Evolutionary conservation across 2,113 vertebrate species (phyloP).

Genomic region (Promerops cafer): DNA sequence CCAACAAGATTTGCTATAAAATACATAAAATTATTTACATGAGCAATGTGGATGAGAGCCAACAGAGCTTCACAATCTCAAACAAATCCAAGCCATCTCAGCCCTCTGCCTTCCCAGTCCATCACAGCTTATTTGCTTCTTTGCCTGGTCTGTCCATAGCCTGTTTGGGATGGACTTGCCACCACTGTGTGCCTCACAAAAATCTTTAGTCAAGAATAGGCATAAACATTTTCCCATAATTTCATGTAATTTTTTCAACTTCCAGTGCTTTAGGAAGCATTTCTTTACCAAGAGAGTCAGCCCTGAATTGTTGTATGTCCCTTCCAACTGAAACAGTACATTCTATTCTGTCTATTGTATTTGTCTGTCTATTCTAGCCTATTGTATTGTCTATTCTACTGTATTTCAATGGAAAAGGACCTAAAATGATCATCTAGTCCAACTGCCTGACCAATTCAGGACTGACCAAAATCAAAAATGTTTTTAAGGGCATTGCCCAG

Average conservation of each 20-base stretch:
- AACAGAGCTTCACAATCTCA: neutral
- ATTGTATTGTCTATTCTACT: neutral
- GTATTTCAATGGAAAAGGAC: neutral
- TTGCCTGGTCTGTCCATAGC: neutral
- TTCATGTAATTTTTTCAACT: neutral
- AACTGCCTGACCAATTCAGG: neutral
- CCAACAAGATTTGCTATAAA: neutral
- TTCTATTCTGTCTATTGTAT: neutral
- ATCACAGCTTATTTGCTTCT: neutral
- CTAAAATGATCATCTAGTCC: neutral
- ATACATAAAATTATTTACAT: neutral
- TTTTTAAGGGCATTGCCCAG: neutral
- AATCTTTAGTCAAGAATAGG: neutral
- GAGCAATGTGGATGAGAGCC: neutral
- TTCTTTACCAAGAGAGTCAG: neutral
- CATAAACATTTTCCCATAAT: neutral
- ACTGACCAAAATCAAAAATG: neutral
- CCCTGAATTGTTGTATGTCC: neutral
- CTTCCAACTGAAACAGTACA: neutral
- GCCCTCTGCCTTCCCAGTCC: neutral
- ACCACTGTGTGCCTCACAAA: neutral
- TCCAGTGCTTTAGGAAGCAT: neutral
- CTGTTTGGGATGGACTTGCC: neutral
- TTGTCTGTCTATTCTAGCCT: neutral
- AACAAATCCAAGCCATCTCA: neutral